Conservation (phyloP, 2,113 vertebrate genomes). For the Limnothrissa miodon region DNA sequence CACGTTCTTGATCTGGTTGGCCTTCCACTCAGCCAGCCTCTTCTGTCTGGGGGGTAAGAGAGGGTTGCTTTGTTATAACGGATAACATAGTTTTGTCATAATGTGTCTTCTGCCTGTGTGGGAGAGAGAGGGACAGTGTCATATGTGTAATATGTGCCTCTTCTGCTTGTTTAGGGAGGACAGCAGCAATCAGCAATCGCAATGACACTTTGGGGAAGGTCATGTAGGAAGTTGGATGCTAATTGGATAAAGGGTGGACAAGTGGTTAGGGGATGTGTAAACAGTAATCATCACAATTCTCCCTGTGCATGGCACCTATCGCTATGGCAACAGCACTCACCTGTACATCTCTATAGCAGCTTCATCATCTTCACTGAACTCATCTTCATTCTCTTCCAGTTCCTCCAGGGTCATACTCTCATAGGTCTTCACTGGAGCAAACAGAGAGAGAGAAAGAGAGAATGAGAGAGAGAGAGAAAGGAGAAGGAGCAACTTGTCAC, state of each 20-base stretch:
- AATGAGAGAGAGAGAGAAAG: no score
- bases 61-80: no score
- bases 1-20: slow-evolving; percentile 80
- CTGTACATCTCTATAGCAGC: slow-evolving; percentile 93
- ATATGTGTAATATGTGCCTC: no score
- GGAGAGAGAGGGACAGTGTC: neutral
- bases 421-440: slow-evolving; percentile 85
- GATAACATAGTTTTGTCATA: slow-evolving; percentile 49
- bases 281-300: neutral
- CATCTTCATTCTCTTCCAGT: slow-evolving; percentile 93
- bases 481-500: no score
- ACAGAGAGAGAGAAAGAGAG: neutral
- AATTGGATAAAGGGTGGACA: no score
- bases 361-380: slow-evolving; percentile 93
- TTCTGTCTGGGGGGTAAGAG: slow-evolving; percentile 73
- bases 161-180: no score
- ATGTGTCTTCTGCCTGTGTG: slow-evolving; percentile 81
- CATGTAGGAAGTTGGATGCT: no score
- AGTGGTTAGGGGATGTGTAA: no score
- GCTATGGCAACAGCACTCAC: slow-evolving; percentile 59
- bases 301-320: neutral
- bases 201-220: no score
- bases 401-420: slow-evolving; percentile 95
- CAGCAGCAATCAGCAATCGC: no score
- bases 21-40: slow-evolving; percentile 91